Evolutionary conservation across 1,140 invertebrate species (phyloP).

Genomic region (Leptopilina boulardi): DNA sequence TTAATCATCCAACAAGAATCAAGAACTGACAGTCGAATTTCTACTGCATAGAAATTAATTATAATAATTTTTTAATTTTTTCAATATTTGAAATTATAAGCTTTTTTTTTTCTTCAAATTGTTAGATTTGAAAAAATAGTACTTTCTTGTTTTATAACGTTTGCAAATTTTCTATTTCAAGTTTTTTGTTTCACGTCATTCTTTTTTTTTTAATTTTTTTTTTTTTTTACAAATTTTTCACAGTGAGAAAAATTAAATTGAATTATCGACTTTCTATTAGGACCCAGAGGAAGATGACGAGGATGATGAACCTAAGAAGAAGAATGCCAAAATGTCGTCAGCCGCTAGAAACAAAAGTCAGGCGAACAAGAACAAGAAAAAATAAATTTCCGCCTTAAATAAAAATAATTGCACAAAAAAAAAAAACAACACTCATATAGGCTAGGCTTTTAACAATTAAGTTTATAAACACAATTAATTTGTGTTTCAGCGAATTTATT

Average conservation of each 20-base stretch:
- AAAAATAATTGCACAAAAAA: conserved; percentile 17
- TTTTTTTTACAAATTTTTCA: no score
- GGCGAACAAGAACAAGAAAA: conserved; percentile 74
- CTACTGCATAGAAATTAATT: no score
- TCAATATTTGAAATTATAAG: no score
- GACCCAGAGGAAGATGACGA: conserved; percentile 74
- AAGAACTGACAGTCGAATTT: conserved; percentile 28
- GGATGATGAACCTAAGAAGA: conserved; percentile 74
- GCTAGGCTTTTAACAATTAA: conserved; percentile 70
- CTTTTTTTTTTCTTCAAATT: no score
- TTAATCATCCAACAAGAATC: conserved; percentile 1
- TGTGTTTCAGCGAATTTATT: conserved; percentile 64
- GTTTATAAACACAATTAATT: conserved; percentile 69
- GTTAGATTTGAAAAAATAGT: no score
- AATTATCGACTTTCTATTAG: conserved; percentile 56
- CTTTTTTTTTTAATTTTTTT: no score
- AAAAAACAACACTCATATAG: conserved; percentile 65
- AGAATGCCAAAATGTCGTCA: conserved; percentile 62
- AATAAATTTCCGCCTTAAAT: conserved; percentile 63
- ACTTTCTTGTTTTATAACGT: no score
- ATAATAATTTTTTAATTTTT: no score
- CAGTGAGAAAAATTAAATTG: conserved; percentile 5
- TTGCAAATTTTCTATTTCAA: no score
- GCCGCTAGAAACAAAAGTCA: conserved; percentile 72
- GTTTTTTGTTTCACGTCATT: no score